A percentile compares a stretch with the other conserved stretches of the same genome.
Conservation (phyloP, 2,797 vertebrate species). For the Euthynnus affinis region DNA sequence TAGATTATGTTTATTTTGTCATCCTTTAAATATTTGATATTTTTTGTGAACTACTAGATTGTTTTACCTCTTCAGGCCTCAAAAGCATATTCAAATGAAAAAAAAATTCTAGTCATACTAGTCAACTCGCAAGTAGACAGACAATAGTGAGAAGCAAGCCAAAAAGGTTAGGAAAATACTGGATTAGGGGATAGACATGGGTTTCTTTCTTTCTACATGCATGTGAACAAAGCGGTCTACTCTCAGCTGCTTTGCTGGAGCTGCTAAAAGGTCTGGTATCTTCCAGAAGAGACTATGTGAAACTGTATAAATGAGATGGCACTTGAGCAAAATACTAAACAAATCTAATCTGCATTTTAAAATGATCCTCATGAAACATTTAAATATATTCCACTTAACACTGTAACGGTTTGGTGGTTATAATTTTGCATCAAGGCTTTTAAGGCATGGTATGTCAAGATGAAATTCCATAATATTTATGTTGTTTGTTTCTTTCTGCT, state of each 20-base stretch:
- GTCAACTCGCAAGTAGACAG: neutral
- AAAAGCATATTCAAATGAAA: too few relatives aligned
- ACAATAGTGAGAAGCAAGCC: neutral
- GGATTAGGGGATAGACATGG: neutral
- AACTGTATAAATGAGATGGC: conserved; percentile 13
- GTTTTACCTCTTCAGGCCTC: neutral
- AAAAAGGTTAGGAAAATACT: neutral
- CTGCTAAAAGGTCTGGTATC: neutral
- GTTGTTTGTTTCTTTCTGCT: neutral
- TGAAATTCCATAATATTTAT: neutral
- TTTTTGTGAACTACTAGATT: neutral
- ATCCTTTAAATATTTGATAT: neutral
- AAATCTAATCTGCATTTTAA: conserved; percentile 10
- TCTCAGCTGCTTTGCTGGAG: too few relatives aligned
- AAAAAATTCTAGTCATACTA: neutral
- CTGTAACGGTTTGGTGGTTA: neutral
- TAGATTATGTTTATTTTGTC: too few relatives aligned
- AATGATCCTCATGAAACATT: conserved; percentile 9
- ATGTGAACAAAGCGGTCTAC: too few relatives aligned
- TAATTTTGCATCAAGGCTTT: neutral
- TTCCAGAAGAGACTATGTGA: neutral
- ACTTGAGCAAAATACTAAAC: neutral
- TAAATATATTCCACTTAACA: neutral
- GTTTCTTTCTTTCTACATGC: neutral
- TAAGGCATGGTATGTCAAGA: neutral